Evolutionary conservation across 2,888 invertebrate species (phyloP), one percentile per base, ranked within the genome.

Genomic region (Spodoptera picta): DNA sequence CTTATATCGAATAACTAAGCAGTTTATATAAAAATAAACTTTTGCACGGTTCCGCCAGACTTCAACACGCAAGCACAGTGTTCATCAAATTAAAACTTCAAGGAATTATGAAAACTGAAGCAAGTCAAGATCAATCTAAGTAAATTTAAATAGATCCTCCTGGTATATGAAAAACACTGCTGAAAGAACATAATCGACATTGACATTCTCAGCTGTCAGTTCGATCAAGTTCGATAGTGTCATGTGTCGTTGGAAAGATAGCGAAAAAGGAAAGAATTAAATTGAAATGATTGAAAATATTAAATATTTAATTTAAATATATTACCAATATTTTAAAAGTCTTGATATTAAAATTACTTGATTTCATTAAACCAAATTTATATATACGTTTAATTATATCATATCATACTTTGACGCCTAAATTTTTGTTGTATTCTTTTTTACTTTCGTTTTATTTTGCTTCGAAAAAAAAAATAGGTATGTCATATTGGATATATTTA

Each of bases 11-110:
- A 36, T 45, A 45, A 23, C n/a, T 14, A 44, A 44, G 42, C 51
- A 56, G 44, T 41, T 31, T 43, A 56, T 60, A 46, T 56, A 65
- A 55, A 69, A 70, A 69, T 70, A 71, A 57, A 47, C 50, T 19
- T 24, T 47, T 19, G 50, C 45, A 44, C 47, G 19, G 23, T 63
- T 62, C 12, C 36, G 7, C 9, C 44, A 44, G 46, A 52, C 45
- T 64, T 60, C 36, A 45, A 59, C 46, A 44, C 10, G 10, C 45
- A 62, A 24, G 27, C 48, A 67, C 44, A 60, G 60, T 60, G 60
- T 65, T 65, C 36, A 47, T 49, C 50, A 51, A 68, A 14, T 54
- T 31, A 4, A 52, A 52, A 48, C n/a, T 23, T 48, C 48, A 27
- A n/a, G 12, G 12, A 43, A 24, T 4, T 24, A 23, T 19, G 23